Percentiles rank a stretch among this genome's conserved stretches.
Conservation (phyloP, 1,140 invertebrate genomes). For the Drosophila gunungcola region DNA sequence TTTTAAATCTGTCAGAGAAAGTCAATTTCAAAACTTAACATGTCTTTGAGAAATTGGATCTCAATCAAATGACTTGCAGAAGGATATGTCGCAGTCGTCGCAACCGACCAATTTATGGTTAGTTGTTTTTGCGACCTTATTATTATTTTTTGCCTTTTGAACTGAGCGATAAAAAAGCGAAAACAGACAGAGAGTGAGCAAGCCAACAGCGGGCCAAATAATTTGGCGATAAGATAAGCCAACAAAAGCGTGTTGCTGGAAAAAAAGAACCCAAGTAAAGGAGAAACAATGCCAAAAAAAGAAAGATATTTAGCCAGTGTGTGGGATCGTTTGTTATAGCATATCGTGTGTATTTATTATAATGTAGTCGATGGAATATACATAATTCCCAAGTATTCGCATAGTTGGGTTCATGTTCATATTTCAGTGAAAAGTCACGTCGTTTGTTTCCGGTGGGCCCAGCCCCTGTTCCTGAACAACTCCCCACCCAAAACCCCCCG, state of each 20-base stretch:
- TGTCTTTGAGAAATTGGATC: too few relatives aligned
- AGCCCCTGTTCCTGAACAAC: slow-evolving; percentile 6
- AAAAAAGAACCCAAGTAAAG: slow-evolving; percentile 10
- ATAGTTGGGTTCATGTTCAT: slow-evolving; percentile 65
- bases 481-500: slow-evolving; percentile 10
- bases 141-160: slow-evolving; percentile 61
- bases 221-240: slow-evolving; percentile 73
- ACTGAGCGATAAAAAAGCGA: slow-evolving; percentile 65
- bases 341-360: slow-evolving; percentile 36
- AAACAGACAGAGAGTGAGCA: slow-evolving; percentile 15
- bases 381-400: slow-evolving; percentile 47
- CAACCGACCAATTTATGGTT: slow-evolving; percentile 17
- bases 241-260: slow-evolving; percentile 40
- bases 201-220: slow-evolving; percentile 20
- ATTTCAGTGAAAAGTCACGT: slow-evolving; percentile 83
- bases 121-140: slow-evolving; percentile 53
- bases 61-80: not conserved
- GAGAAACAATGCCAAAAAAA: slow-evolving; percentile 7
- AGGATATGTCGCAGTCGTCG: slow-evolving; percentile 25
- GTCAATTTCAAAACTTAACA: too few relatives aligned
- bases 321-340: slow-evolving; percentile 5
- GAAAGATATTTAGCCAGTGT: slow-evolving; percentile 21
- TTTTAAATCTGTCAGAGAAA: too few relatives aligned
- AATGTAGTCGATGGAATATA: slow-evolving; percentile 35
- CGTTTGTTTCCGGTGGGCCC: slow-evolving; percentile 81